Evolutionary conservation across 1,140 invertebrate species (phyloP), one percentile per base, ranked within the genome.

Genomic region (Telenomus remus): DNA sequence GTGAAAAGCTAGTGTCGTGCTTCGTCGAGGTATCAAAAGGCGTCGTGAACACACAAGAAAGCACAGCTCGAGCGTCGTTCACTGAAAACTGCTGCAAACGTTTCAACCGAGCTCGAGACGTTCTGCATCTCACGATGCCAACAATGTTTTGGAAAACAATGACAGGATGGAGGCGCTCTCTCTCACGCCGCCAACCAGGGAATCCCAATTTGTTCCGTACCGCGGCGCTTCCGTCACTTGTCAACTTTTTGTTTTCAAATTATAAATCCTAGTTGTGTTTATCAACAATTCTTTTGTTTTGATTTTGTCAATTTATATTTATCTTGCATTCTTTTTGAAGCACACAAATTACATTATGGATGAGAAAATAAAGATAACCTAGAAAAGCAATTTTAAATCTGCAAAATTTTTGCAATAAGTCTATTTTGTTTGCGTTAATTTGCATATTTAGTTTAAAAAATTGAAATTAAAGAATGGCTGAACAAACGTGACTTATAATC

Each of bases 61-160:
- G 19, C 19, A 27, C 19, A 27, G 19, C 15, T 7, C n/a, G 9
- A 59, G 15, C n/a, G 19, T 59, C 16, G 55, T 8, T 35, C 33
- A 42, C 39, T 42, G 47, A 69, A 69, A 59, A 53, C 55, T 69
- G 49, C 34, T 12, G 3, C 50, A 33, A 60, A 69, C 16, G 37
- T 68, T 46, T 47, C 43, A 60, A 54, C 44, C 5, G 49, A 49
- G 6, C 8, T 16, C 12, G 16, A 61, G 35, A 69, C 35, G 50
- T 55, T 69, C 50, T 42, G 56, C 65, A 69, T 69, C 56, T 54
- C 56, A 69, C 56, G 50, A 47, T 53, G 39, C 65, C 65, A 60
- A 57, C 56, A 55, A 55, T 51, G 51, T 55, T 65, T 65, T 27
- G 13, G 15, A 69, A 60, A 69, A 69, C 65, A 69, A 60, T 69